Percentiles rank a stretch among this genome's conserved stretches.
Conservation (phyloP, 1,140 invertebrate species). For the Drosophila arizonae region DNA sequence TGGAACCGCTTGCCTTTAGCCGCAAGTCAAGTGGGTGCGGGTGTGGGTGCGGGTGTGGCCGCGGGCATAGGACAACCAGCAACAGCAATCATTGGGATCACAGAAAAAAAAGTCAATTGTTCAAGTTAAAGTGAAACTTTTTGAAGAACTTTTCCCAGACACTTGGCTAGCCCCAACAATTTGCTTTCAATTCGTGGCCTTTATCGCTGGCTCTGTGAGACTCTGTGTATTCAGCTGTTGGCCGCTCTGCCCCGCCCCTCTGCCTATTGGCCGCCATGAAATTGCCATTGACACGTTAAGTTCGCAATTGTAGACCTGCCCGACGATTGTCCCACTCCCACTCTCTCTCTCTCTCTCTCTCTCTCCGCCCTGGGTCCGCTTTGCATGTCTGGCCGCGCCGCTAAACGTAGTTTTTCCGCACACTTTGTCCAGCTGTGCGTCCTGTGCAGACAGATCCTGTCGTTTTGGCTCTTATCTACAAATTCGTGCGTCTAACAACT, state of each 20-base stretch:
- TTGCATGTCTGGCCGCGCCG: constrained; percentile 49
- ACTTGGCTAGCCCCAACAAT: constrained; percentile 42
- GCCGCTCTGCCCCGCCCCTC: not conserved
- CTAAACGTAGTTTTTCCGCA: constrained; percentile 76
- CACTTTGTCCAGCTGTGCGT: constrained; percentile 64
- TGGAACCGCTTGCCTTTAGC: constrained; percentile 62
- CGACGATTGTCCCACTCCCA: constrained; percentile 4
- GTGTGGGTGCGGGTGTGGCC: too few species aligned
- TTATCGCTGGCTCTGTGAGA: constrained; percentile 48
- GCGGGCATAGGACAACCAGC: constrained; percentile 26
- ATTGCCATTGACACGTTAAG: constrained; percentile 81
- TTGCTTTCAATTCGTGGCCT: constrained; percentile 69
- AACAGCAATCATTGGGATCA: constrained; percentile 32
- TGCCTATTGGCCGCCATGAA: constrained; percentile 10
- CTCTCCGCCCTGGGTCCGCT: constrained; percentile 9
- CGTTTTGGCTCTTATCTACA: constrained; percentile 72
- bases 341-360: too few species aligned
- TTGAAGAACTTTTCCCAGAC: constrained; percentile 74
- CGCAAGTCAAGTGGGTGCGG: constrained; percentile 62
- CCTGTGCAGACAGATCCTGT: constrained; percentile 70
- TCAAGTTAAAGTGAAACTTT: constrained; percentile 79
- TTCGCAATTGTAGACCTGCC: constrained; percentile 68
- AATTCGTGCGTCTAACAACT: constrained; percentile 56
- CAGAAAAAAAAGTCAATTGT: constrained; percentile 69
- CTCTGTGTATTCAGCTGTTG: constrained; percentile 40